Base-by-base conservation (phyloP, 53 echinoderm and acorn worm genomes). In the Crossaster papposus region DNA sequence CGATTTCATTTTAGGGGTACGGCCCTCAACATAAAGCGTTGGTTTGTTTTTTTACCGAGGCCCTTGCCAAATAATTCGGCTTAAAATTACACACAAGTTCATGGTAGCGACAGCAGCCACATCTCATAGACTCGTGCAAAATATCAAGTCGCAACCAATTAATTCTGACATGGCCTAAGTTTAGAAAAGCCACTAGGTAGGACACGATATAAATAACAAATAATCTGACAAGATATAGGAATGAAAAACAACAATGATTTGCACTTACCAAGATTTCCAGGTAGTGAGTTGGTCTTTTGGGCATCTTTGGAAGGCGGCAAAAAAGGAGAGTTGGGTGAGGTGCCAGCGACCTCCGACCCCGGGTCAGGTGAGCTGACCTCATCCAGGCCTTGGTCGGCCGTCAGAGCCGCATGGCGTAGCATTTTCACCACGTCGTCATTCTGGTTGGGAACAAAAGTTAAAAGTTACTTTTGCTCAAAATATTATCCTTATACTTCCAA, bases 361-460 rank as follows among this genome's bases (percentile, higher is more conserved):
- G 37, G 14, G 87, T 75, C 76, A 28, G 87, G 36, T 76, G 87
- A 76, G 76, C 74, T 62, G 28, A 77, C 30, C 76, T 87, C 62
- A 18, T 75, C 77, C 14, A 55, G 36, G 20, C 58, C 63, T 36
- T 87, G 76, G 34, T 87, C 77, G 29, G 33, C 51, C 14, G 24
- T 75, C 36, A 87, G 0, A 30, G 87, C 87, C 24, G 87, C 87
- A 37, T 87, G 0, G 29, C 76, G 87, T 11, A 87, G 63, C 36
- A 87, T 54, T 87, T 87, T 75, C 23, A 87, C 87, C 22, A 87
- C 87, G 11, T 87, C 76, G 62, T 87, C 87, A 87, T 87, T 76
- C 87, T 87, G 36, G 58, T 32, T 30, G 0, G 35, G 23, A 24
- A 54, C 29, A 14, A 79, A 50, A 82, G 34, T 14, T 22, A 58